Evolutionary conservation across 2,113 vertebrate genomes (phyloP).

Genomic region (Thamnophis sirtalis): DNA sequence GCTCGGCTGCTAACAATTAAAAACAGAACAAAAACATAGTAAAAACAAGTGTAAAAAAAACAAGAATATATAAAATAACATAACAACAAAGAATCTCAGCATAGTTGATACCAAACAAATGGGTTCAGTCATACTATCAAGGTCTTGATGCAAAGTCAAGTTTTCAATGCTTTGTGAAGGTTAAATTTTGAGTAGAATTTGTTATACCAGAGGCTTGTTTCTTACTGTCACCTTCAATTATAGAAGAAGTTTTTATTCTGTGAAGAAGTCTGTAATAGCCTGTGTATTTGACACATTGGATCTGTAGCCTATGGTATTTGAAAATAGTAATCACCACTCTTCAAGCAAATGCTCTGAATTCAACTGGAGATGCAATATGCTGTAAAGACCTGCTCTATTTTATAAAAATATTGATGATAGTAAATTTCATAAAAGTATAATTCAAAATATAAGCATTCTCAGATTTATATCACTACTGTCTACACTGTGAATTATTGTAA

Average conservation of each 20-base stretch:
- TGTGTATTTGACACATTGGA: neutral
- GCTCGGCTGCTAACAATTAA: neutral
- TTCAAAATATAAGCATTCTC: neutral
- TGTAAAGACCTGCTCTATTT: conserved; percentile 16
- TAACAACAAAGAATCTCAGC: neutral
- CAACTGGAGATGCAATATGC: neutral
- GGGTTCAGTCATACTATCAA: neutral
- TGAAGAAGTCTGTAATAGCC: neutral
- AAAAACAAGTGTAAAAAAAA: neutral
- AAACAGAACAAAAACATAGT: neutral
- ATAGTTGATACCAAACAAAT: neutral
- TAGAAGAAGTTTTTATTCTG: neutral
- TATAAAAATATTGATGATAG: conserved; percentile 13
- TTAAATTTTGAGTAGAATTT: neutral
- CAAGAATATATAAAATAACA: neutral
- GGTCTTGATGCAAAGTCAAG: neutral
- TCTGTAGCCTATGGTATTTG: neutral
- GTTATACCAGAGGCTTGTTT: neutral
- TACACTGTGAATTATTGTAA: conserved; percentile 13
- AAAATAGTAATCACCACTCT: neutral
- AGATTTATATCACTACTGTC: neutral
- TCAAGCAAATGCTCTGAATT: neutral
- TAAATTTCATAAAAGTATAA: neutral
- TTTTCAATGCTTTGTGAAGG: neutral
- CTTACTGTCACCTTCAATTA: neutral